Percentiles rank a stretch among this genome's conserved stretches.
Evolutionary conservation across 2,888 invertebrate genomes (phyloP).

Genomic region (Phalera bucephala): DNA sequence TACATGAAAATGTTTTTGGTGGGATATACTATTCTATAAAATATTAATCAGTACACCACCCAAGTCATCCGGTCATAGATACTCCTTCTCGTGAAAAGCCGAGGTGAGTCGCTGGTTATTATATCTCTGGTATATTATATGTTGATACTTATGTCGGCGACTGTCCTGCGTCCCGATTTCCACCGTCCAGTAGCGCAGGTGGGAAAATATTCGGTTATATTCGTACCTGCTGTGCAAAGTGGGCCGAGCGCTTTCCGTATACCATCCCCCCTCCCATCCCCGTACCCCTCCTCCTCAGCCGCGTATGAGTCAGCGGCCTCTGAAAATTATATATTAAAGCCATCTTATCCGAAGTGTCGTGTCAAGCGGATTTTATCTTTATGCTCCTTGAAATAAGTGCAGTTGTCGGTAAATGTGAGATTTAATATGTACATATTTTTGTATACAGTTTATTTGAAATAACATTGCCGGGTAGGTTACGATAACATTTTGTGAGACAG

Average conservation of each 20-base stretch:
- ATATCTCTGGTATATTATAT: too few species aligned
- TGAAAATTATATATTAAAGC: conserved; percentile 7
- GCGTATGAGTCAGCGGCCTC: conserved; percentile 50
- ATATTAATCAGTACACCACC: too few species aligned
- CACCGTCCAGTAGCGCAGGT: conserved; percentile 61
- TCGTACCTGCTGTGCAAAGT: conserved; percentile 72
- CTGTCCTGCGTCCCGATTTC: conserved; percentile 47
- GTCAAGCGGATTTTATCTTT: conserved; percentile 22
- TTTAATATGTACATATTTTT: too few species aligned
- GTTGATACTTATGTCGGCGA: too few species aligned
- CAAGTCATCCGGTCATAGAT: too few species aligned
- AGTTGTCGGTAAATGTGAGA: conserved; percentile 13
- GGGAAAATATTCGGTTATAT: conserved; percentile 78
- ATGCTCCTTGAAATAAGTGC: conserved; percentile 17
- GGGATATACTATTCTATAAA: too few species aligned
- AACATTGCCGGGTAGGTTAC: too few species aligned
- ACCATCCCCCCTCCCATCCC: conserved; percentile 32
- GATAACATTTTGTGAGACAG: too few species aligned
- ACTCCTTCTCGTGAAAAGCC: too few species aligned
- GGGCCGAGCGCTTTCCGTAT: conserved; percentile 69
- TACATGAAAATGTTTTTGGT: too few species aligned
- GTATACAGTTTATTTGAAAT: too few species aligned
- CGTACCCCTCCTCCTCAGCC: conserved; percentile 8
- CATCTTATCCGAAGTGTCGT: conserved; percentile 2
- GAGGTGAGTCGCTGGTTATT: too few species aligned